Evolutionary conservation across 2,113 vertebrate genomes (phyloP), one percentile per base, ranked within the genome.

Genomic region (Camarhynchus parvulus): DNA sequence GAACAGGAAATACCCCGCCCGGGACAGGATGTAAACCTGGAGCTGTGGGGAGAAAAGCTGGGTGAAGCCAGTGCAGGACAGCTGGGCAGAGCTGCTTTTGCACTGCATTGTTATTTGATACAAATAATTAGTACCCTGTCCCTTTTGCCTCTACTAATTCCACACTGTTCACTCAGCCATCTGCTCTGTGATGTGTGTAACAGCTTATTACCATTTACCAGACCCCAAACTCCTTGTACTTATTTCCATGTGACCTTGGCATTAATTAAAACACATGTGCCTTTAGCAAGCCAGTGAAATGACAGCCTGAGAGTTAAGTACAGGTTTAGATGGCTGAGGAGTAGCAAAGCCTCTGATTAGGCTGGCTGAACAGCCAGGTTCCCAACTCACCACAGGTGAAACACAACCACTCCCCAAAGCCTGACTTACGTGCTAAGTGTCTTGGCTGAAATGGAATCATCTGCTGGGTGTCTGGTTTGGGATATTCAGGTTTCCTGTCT

Each of bases 371-470:
- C 44, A 35, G 24, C 4, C 73, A 50, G 41, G 37, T 23, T 58
- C 50, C 3, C 9, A 11, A 41, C 39, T 67, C 5, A 7, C 81
- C 5, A 5, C 47, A 41, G 90, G 70, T 37, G 66, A 72, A 52
- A 42, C 9, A 7, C 5, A 69, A 44, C 22, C 46, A 3, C 50
- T 33, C 53, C 74, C 11, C 70, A 83, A 56, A 16, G 17, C 27
- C 73, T 77, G 88, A 98, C 99, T 97, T 98, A 99, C 99, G 99
- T 92, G 99, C 99, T 88, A 99, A 98, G 96, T 99, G 99, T 84
- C 99, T 98, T 37, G 99, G 99, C 98, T 99, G 99, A 95, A 99
- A 99, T 69, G 99, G 99, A 97, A 99, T 99, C 99, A 99, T 99
- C 95, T 99, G 99, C 83, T 99, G 99, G 39, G 99, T 99, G 97